Evolutionary conservation across 2,888 invertebrate genomes (phyloP), one percentile per base, ranked within the genome.

Genomic region (Heteromyza rotundicornis): DNA sequence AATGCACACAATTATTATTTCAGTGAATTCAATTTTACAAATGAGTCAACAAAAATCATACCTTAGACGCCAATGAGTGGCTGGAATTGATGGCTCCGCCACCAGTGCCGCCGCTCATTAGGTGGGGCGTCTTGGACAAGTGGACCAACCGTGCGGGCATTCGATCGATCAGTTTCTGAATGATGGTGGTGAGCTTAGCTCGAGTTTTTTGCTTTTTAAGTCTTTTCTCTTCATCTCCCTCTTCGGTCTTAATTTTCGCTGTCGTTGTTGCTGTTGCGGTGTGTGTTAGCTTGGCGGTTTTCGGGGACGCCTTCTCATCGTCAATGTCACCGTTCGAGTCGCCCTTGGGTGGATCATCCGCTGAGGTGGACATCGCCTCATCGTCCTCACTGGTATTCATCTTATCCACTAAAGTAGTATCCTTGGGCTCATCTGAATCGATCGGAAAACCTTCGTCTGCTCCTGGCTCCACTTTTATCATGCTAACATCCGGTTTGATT

Each of bases 101-200:
- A 68, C 68, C 68, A 66, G 60, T 64, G 47, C n/a, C 44, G 57
- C 65, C 60, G 57, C 58, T 60, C 69, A 66, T 63, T 7, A 64
- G 55, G 61, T 70, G 69, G 62, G 74, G 66, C 70, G 73, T 70
- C 68, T 78, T 79, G 57, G 77, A 76, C 69, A 78, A 65, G 64
- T 77, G 77, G 64, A 73, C 77, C 57, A 76, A 68, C 52, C 79
- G 77, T 63, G 76, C 72, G 64, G 81, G 78, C 64, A 81, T 74
- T 61, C 76, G 76, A 69, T 83, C 80, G 55, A 82, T 80, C 62
- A 82, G 71, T 74, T 81, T 82, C 70, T 82, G 80, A 69, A 83
- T 79, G 67, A 82, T 82, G 68, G 72, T 76, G 67, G 71, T 76
- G 74, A 83, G 77, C 78, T 82, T 82, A 57, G 80, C 77, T 75